phyloP scores from a whole-genome alignment of 1,140 invertebrate species.

The Formica exsecta region DNA sequence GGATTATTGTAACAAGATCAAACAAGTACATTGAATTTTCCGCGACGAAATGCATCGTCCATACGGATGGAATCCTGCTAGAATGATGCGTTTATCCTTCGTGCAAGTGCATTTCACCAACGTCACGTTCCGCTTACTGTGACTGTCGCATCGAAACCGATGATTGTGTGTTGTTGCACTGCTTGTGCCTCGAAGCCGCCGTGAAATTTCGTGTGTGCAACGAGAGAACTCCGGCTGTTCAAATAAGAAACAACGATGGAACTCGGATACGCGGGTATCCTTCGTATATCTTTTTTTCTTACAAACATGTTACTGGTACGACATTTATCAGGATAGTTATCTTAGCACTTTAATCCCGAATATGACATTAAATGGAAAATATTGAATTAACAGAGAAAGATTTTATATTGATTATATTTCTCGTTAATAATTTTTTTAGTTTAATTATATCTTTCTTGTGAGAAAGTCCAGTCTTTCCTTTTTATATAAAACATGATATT shows the following conservation, averaged over 20 bases:
- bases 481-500: neutral
- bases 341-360: neutral
- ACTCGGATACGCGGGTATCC: neutral
- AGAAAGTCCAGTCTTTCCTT: neutral
- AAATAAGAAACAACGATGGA: conserved; percentile 25
- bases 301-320: neutral
- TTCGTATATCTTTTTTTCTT: neutral
- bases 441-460: neutral
- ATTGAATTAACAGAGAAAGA: neutral
- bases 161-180: conserved; percentile 46
- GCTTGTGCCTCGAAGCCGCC: neutral
- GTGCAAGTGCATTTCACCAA: conserved; percentile 58
- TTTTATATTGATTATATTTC: neutral
- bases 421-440: neutral
- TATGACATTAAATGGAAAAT: neutral
- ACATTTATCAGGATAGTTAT: neutral
- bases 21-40: conserved; percentile 5
- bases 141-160: conserved; percentile 31
- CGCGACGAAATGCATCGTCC: conserved; percentile 1
- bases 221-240: conserved; percentile 24
- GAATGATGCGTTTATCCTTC: conserved; percentile 53
- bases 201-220: neutral
- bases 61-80: conserved; percentile 19
- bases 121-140: conserved; percentile 53
- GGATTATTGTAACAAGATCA: conserved; percentile 19